Evolutionary conservation across 2,797 vertebrate genomes (phyloP), one percentile per base, ranked within the genome.

Genomic region (Atherinosoma microstoma): DNA sequence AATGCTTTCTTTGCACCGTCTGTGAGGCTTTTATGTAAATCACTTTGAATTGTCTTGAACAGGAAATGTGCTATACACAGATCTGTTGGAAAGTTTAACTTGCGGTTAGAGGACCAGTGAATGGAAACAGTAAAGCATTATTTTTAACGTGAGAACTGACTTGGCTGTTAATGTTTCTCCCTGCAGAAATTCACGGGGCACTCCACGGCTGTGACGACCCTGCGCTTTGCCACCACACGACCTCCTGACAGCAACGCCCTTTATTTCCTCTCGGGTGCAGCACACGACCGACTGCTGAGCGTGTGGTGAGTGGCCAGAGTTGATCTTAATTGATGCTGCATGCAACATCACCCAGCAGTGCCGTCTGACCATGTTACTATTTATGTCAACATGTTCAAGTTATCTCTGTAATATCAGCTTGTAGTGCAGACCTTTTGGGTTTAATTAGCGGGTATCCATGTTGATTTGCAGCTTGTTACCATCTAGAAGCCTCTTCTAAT

Each of bases 151-250:
- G 18, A n/a, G 20, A n/a, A 8, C 42, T 45, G 40, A 42, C 12
- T 40, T 40, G 3, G 13, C 15, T 45, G 42, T 30, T 65, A 27
- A 40, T 64, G 67, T 76, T 24, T 60, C 15, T 67, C 51, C n/a
- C 24, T 69, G 1, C 82, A 99, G 98, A 96, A 96, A 93, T 99
- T 99, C 94, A 99, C 98, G 69, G 98, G 98, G 68, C 98, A 99
- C 76, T 96, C 97, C 16, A 96, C 97, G 0, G 94, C 96, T 58
- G 96, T 99, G 89, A 97, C 97, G 73, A 97, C 95, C 67, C 95
- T 99, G 85, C 90, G 89, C 84, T 99, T 99, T 77, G 96, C 96
- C 76, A 97, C 96, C 64, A 90, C 96, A 0, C 93, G 96, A 83
- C 95, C 97, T 51, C 91, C 96, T 1, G 96, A 95, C 82, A 95